Evolutionary conservation across 2,797 vertebrate genomes (phyloP).

Genomic region (Hyperoplus immaculatus): DNA sequence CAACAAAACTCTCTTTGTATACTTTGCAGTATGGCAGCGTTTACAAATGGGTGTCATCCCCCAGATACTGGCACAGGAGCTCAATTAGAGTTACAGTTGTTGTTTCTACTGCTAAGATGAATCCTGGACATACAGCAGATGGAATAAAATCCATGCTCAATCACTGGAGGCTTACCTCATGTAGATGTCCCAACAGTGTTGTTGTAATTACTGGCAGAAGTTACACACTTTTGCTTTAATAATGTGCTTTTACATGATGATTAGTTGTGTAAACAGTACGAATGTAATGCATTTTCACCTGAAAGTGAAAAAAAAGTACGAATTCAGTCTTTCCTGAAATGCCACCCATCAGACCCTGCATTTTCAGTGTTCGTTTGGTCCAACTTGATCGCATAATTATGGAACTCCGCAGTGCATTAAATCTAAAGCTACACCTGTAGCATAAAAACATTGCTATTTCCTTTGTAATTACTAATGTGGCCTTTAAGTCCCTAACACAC

Average conservation of each 20-base stretch:
- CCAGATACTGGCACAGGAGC: no score
- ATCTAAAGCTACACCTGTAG: constrained; percentile 49
- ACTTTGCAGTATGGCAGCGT: no score
- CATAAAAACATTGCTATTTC: constrained; percentile 67
- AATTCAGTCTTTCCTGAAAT: constrained; percentile 16
- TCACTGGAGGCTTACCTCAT: no score
- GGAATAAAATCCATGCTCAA: no score
- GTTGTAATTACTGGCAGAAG: no score
- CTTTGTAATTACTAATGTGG: constrained; percentile 40
- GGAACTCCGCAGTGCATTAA: constrained; percentile 20
- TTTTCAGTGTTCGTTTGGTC: constrained; percentile 14
- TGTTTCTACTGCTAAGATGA: no score
- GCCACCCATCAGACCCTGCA: constrained; percentile 13
- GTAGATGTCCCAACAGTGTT: no score
- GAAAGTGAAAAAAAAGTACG: not conserved
- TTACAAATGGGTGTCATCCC: not conserved
- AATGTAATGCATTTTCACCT: not conserved
- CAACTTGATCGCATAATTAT: constrained; percentile 36
- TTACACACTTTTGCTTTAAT: not conserved
- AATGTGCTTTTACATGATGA: not conserved
- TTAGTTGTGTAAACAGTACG: constrained; percentile 11
- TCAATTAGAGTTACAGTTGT: no score
- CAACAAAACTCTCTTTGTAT: no score
- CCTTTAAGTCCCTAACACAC: constrained; percentile 45
- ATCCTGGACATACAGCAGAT: no score